These are phyloP conservation scores for Oryzias dopingdopingensis DNA, from an alignment of 2,797 vertebrate species.

Conservation along the genomic window DNA sequence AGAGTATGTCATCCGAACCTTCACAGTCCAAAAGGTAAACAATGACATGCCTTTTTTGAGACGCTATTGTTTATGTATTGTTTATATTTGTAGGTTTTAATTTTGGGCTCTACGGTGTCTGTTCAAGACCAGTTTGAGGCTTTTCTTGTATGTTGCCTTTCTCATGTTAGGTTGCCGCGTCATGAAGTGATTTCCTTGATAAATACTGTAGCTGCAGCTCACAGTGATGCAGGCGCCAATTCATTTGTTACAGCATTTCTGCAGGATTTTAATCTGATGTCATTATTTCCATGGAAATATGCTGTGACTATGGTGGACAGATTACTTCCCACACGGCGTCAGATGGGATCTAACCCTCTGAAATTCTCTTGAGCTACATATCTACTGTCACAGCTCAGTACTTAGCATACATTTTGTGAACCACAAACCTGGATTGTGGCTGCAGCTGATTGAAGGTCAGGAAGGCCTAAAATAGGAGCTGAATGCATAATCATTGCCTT, in stretches of 20 bases:
- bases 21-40: conserved; percentile 95
- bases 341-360: conserved; percentile 4
- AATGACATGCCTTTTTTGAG: not conserved
- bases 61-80: too few relatives aligned
- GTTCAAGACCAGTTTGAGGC: too few relatives aligned
- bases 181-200: too few relatives aligned
- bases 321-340: conserved; percentile 1
- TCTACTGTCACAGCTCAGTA: not conserved
- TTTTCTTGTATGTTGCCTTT: too few relatives aligned
- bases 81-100: not conserved
- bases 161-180: too few relatives aligned
- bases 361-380: not conserved
- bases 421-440: conserved; percentile 32
- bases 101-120: not conserved
- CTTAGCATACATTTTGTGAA: conserved; percentile 6
- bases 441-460: not conserved
- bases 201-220: too few relatives aligned
- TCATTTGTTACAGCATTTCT: not conserved
- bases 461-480: too few relatives aligned
- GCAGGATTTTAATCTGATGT: conserved; percentile 1
- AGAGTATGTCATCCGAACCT: conserved; percentile 95
- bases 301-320: not conserved
- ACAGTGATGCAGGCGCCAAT: not conserved
- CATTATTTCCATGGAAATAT: not conserved
- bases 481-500: too few relatives aligned